phyloP scores from a whole-genome alignment of 37 sponge, comb jelly and placozoan genomes.

The Axinella damicornis region DNA sequence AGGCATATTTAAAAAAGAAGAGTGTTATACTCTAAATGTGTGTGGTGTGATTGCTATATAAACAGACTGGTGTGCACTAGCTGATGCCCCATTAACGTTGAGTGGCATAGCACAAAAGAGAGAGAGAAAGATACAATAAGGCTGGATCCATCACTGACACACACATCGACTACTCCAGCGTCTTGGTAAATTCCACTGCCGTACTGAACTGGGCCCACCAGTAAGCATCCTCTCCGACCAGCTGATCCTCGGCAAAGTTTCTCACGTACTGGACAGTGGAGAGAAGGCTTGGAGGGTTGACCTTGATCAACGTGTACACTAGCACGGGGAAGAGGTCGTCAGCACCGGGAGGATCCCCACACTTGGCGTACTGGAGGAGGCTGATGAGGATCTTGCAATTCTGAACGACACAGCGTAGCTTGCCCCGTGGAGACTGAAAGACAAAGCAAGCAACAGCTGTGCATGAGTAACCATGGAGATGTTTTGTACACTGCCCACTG shows the following conservation, averaged over 20 bases:
- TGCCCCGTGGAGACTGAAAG: conserved; percentile 80
- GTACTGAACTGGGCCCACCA: conserved; percentile 93
- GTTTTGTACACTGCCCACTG: background rate
- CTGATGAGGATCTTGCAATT: conserved; percentile 79
- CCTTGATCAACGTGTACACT: conserved; percentile 84
- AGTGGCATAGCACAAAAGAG: background rate
- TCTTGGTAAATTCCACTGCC: conserved; percentile 89
- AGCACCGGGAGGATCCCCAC: conserved; percentile 83
- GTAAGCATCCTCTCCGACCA: conserved; percentile 84
- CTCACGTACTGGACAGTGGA: conserved; percentile 88
- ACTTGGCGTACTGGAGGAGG: conserved; percentile 68
- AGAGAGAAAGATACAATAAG: background rate
- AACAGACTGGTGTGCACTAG: too few relatives aligned
- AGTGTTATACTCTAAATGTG: too few relatives aligned
- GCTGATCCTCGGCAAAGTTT: conserved; percentile 55
- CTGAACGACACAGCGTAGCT: conserved; percentile 79
- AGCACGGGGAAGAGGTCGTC: conserved; percentile 94
- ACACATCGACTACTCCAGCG: conserved; percentile 40
- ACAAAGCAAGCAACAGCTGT: background rate
- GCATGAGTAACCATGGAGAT: background rate
- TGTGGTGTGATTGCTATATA: too few relatives aligned
- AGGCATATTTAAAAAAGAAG: too few relatives aligned
- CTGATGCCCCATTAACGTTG: too few relatives aligned
- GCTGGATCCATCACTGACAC: too few relatives aligned
- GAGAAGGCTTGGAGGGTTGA: conserved; percentile 90